These are phyloP conservation scores for Noctua janthe DNA, from an alignment of 2,888 invertebrate genomes.

Conservation along the genomic window DNA sequence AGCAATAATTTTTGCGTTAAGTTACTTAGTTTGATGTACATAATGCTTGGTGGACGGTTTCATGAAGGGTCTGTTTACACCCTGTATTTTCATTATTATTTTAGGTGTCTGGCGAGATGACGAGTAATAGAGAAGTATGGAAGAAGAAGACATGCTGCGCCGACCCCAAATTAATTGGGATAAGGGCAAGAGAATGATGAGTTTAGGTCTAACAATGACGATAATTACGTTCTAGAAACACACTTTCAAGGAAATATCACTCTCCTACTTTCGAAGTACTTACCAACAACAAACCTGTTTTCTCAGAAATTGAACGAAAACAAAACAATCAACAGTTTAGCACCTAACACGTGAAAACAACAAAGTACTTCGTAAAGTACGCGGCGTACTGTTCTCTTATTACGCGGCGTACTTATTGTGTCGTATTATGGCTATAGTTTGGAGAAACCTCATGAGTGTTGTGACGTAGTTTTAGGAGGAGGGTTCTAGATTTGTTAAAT, in stretches of 20 bases:
- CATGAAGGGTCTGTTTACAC: too few species aligned
- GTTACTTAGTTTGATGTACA: too few species aligned
- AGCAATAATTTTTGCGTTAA: too few species aligned
- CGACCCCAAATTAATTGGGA: too few species aligned
- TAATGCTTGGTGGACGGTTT: too few species aligned
- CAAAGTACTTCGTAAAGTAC: conserved; percentile 23
- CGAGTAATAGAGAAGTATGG: too few species aligned
- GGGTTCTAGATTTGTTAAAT: conserved; percentile 5
- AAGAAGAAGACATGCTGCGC: too few species aligned
- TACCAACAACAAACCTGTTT: background rate
- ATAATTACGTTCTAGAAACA: background rate
- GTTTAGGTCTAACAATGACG: background rate
- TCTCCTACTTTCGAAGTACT: background rate
- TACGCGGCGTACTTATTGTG: conserved; percentile 10
- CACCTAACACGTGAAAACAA: conserved; percentile 35
- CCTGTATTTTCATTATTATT: too few species aligned
- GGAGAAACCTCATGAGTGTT: conserved; percentile 28
- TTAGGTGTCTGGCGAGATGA: too few species aligned
- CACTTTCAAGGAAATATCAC: conserved; percentile 33
- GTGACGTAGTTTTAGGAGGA: conserved; percentile 35
- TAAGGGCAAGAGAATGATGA: too few species aligned
- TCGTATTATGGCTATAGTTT: conserved; percentile 1
- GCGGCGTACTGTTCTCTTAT: background rate
- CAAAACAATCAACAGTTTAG: background rate
- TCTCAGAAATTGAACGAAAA: conserved; percentile 16